Conservation (phyloP, 2,888 invertebrate genomes). For the Eupithecia vulgata region DNA sequence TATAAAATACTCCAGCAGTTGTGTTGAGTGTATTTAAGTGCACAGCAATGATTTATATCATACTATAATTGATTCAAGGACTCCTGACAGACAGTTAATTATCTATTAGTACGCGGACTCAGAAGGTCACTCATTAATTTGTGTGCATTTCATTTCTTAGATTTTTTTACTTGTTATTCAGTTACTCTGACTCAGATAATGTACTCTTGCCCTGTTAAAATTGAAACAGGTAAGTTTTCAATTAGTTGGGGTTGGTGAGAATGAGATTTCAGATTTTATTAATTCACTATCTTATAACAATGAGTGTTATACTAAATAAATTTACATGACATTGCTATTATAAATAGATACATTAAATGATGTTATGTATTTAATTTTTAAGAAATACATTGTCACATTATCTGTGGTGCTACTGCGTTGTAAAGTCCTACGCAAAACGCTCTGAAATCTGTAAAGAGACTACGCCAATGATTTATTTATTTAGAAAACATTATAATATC, state of each 20-base stretch:
- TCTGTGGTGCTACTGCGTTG: no score
- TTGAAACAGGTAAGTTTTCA: not conserved
- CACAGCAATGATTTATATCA: constrained; percentile 6
- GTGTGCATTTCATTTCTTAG: constrained; percentile 5
- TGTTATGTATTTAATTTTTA: not conserved
- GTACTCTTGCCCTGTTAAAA: not conserved
- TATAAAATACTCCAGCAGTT: not conserved
- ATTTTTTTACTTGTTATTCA: not conserved
- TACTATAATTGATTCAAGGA: constrained; percentile 4
- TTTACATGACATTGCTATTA: no score
- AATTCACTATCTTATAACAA: no score
- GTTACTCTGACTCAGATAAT: not conserved
- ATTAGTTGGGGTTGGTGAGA: not conserved
- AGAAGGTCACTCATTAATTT: constrained; percentile 8
- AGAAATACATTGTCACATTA: not conserved
- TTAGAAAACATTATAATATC: no score
- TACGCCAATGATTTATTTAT: no score
- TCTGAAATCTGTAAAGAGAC: no score
- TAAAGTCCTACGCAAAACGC: no score
- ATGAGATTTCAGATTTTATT: no score
- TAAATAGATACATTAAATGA: no score
- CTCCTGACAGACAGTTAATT: not conserved
- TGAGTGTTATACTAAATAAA: no score
- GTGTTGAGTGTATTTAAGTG: not conserved
- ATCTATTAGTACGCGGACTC: not conserved